These are phyloP conservation scores for Scaeva pyrastri DNA, from an alignment of 2,888 invertebrate genomes.

Conservation along the genomic window DNA sequence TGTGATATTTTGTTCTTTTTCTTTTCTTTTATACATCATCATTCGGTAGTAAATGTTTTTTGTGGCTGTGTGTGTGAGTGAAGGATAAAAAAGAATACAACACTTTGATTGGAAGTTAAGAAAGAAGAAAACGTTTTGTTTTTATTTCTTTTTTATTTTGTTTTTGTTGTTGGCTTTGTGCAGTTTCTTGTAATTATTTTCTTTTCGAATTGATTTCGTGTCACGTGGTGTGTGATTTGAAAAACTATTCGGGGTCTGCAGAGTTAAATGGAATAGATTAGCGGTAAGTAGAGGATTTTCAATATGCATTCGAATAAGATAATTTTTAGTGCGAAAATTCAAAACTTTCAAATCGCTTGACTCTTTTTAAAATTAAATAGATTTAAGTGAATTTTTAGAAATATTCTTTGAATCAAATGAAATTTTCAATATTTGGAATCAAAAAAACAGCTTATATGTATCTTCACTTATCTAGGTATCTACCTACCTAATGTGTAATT, in stretches of 20 bases:
- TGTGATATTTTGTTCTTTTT: slow-evolving; percentile 26
- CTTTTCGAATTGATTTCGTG: slow-evolving; percentile 23
- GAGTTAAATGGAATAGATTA: slow-evolving; percentile 23
- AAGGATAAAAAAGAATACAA: slow-evolving; percentile 27
- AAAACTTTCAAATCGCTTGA: too few species aligned
- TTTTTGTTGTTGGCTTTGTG: background rate
- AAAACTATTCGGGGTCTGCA: background rate
- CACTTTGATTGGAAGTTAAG: slow-evolving; percentile 41
- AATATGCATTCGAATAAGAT: too few species aligned
- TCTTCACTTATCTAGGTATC: too few species aligned
- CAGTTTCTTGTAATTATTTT: slow-evolving; percentile 1
- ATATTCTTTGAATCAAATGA: too few species aligned
- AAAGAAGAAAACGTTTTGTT: slow-evolving; percentile 30
- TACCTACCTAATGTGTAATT: too few species aligned
- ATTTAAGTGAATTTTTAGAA: too few species aligned
- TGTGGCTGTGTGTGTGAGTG: slow-evolving; percentile 38
- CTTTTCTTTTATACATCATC: background rate
- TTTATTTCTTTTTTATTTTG: slow-evolving; percentile 8
- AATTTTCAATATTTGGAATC: too few species aligned
- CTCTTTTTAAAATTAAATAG: too few species aligned
- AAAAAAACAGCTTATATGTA: too few species aligned
- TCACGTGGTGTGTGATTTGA: slow-evolving; percentile 33
- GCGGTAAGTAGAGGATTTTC: slow-evolving; percentile 6
- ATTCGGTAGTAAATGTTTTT: background rate
- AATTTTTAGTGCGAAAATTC: too few species aligned